Base-by-base conservation (phyloP, 2,888 invertebrate species). In the Pimpla rufipes region DNA sequence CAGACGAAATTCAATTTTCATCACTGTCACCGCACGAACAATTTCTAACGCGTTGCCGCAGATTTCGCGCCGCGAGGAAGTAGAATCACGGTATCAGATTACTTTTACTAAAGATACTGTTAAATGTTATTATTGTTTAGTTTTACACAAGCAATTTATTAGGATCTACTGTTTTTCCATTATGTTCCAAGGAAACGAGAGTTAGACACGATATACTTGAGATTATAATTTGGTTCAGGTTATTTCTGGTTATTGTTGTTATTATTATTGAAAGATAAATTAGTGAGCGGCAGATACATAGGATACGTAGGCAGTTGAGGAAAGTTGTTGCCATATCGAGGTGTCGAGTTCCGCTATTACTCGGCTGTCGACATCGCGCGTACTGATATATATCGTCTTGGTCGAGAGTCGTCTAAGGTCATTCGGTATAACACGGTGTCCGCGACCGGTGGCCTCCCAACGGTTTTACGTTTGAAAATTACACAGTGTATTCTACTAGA, bases 1-100 rank as follows among this genome's bases (percentile, higher is more conserved):
- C 42, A 23, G 18, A 18, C 66, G 35, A 75, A 79, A 71, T 21
- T 55, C 29, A 23, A 57, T 74, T 50, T 40, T 47, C 40, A n/a
- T 18, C 67, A 23, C 23, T 47, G 62, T 57, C 23, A 55, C 73
- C 55, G 68, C 50, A 68, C 47, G 35, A 1, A n/a, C 52, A 67
- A 59, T 81, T 77, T 66, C 67, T 45, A 50, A 29, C 5, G 29
- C 5, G 29, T 29, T 29, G 29, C 29, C 5, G 5, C 29, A 29
- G 29, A 29, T 29, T 29, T 29, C 5, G 2, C 3, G 29, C 29
- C 29, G 29, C 29, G 29, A 29, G 5, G 29, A 29, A 29, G 29
- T n/a, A n/a, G n/a, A n/a, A n/a, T n/a, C n/a, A n/a, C n/a, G n/a
- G n/a, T n/a, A n/a, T n/a, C n/a, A n/a, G n/a, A n/a, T n/a, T n/a